Evolutionary conservation across 2,113 vertebrate genomes (phyloP).

Genomic region (Cavia porcellus): DNA sequence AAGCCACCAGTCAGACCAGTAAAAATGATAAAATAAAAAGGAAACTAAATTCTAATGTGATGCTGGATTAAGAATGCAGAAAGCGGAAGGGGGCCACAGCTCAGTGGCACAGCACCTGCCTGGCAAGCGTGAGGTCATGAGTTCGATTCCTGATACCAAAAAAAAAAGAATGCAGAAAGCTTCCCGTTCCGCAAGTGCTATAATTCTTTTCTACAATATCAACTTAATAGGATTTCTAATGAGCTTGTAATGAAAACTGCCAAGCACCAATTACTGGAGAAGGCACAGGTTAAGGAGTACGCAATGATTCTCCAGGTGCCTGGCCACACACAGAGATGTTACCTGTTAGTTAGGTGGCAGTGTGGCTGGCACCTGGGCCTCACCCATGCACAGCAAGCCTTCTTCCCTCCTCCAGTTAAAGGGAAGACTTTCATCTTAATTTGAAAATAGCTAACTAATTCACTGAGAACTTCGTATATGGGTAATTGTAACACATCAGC

Average conservation of each 20-base stretch:
- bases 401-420: not conserved
- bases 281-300: not conserved
- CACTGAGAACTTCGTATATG: not conserved
- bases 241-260: not conserved
- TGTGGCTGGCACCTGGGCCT: not conserved
- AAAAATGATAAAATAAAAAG: slow-evolving; percentile 44
- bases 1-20: slow-evolving; percentile 28
- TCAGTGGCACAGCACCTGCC: no score
- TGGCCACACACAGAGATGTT: not conserved
- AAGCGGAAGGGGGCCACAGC: not conserved
- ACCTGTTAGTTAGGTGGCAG: not conserved
- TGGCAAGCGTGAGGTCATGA: no score
- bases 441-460: slow-evolving; percentile 18
- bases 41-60: not conserved
- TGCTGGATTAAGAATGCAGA: slow-evolving; percentile 29
- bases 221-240: not conserved
- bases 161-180: slow-evolving; percentile 2
- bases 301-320: not conserved
- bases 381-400: not conserved
- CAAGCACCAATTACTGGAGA: not conserved
- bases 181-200: not conserved
- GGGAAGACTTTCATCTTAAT: not conserved
- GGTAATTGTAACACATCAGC: not conserved
- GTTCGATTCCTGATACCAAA: no score
- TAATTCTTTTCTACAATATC: not conserved